phyloP scores from a whole-genome alignment of 2,113 vertebrate genomes.

The Trichechus manatus region DNA sequence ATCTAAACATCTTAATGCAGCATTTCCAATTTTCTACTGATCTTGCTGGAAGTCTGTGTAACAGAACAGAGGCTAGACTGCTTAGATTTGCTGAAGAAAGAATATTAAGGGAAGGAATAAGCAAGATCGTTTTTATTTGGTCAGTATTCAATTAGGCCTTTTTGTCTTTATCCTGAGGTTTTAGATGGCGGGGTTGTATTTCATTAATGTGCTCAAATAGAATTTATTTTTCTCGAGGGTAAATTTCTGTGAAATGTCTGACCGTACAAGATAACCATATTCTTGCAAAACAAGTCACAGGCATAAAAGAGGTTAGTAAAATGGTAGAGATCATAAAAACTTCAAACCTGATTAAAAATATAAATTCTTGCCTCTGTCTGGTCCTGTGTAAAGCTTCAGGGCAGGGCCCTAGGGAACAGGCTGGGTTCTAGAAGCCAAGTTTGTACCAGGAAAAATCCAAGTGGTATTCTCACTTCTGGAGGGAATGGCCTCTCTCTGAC shows the following conservation, averaged over 20 bases:
- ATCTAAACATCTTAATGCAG: conserved; percentile 47
- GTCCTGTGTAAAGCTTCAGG: neutral
- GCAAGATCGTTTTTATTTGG: conserved; percentile 44
- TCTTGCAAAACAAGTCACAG: conserved; percentile 58
- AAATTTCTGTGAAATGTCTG: conserved; percentile 60
- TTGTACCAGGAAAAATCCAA: neutral
- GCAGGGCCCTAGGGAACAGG: neutral
- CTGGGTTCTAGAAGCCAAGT: conserved; percentile 6
- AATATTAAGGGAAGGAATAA: conserved; percentile 67
- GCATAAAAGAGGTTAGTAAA: conserved; percentile 59
- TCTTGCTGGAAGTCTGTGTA: conserved; percentile 28
- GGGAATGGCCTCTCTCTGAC: neutral
- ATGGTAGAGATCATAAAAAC: conserved; percentile 63
- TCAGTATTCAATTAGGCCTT: conserved; percentile 70
- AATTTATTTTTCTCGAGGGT: conserved; percentile 40
- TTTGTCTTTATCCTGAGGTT: conserved; percentile 60
- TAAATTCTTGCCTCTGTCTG: neutral
- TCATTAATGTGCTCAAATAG: conserved; percentile 44
- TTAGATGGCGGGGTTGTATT: conserved; percentile 51
- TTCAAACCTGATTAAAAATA: conserved; percentile 57
- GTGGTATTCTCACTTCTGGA: neutral
- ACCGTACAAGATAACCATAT: conserved; percentile 49
- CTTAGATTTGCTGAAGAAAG: conserved; percentile 60
- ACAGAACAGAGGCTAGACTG: neutral
- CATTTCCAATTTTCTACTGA: conserved; percentile 68